Base-by-base conservation (phyloP, 2,797 vertebrate species). In the Micropoecilia bifurca region DNA sequence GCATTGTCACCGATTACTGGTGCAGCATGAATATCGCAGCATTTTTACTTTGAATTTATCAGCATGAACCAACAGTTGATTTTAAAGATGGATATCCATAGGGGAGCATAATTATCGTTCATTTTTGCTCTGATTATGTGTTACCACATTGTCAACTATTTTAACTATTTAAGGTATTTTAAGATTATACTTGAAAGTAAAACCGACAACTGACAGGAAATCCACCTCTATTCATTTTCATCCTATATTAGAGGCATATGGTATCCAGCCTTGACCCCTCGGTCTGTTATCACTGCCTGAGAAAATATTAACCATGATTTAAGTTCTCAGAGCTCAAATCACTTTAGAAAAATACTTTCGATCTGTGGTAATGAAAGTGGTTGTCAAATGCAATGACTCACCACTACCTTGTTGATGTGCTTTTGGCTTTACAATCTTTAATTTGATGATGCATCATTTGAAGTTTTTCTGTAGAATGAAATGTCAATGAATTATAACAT, bases 401-500 rank as follows among this genome's bases (percentile, higher is more conserved):
- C 50, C 7, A 16, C 28, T 28, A 59, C 57, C 61, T 22, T 10
- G 20, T 39, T 63, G 61, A 6, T 36, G 33, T 20, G 13, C 30
- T 36, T 63, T 66, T 66, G 36, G 33, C 36, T 66, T 66, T 66
- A 66, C 33, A 22, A 12, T 4, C 36, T 66, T 73, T 33, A 48
- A 25, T 28, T n/a, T 73, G 39, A 66, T 71, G 20, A 33, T 78
- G n/a, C 39, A 63, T 79, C 39, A 28, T 73, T 71, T 9, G 59
- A 59, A 46, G 36, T 50, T 71, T 63, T 7, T 71, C 0, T 22
- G 50, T 25, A 53, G 22, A 25, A 53, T 53, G 22, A 53, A 53
- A 53, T 7, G 3, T 25, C 0, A 3, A 53, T 25, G 50, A 53
- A 9, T 53, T 22, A 53, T 53, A 53, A 25, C 48, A 50, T 12